Conservation (phyloP, 2,113 vertebrate genomes). For the Baryphthengus martii region DNA sequence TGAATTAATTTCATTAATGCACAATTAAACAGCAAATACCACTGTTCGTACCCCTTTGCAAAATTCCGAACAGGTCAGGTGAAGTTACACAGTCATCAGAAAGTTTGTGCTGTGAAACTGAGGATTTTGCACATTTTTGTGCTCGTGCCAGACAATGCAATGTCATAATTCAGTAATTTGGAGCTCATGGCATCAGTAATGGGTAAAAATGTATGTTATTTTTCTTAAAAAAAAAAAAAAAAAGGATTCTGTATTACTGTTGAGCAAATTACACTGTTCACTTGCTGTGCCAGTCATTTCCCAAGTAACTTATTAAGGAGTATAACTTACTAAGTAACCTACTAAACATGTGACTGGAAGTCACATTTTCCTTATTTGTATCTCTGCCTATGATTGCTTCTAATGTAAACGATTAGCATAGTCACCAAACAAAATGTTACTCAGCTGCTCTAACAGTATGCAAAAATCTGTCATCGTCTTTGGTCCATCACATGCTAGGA, state of each 20-base stretch:
- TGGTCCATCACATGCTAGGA: neutral
- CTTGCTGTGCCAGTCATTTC: neutral
- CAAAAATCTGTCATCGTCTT: neutral
- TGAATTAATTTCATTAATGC: neutral
- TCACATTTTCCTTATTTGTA: neutral
- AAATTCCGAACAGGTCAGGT: neutral
- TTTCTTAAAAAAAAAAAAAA: neutral
- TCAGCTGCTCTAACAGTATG: neutral
- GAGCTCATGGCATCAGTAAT: neutral
- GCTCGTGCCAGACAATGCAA: neutral
- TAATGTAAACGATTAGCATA: neutral
- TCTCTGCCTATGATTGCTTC: neutral
- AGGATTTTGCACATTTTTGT: neutral
- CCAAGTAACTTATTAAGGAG: neutral
- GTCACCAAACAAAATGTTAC: neutral
- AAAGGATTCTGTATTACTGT: neutral
- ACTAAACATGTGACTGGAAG: neutral
- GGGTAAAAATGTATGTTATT: rapidly evolving
- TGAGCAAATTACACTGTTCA: neutral
- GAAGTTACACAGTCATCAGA: neutral
- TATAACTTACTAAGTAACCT: neutral
- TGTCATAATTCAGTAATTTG: neutral
- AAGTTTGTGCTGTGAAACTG: neutral
- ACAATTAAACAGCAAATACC: neutral
- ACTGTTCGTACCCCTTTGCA: neutral